These are phyloP conservation scores for Enhydra lutris DNA, from an alignment of 2,113 vertebrate species.

Conservation along the genomic window DNA sequence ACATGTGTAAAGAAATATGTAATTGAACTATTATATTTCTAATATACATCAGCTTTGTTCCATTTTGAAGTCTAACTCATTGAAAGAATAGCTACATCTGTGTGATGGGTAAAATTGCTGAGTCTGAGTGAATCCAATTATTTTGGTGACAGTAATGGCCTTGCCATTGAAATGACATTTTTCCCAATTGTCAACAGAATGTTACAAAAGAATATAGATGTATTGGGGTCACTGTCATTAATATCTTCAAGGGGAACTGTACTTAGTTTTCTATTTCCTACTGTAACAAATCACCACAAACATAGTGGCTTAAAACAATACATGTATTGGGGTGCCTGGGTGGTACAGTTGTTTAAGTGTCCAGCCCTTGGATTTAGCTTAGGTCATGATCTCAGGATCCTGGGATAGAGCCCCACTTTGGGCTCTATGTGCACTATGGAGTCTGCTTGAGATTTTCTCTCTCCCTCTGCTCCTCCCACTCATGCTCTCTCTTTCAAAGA, in stretches of 20 bases:
- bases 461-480: neutral
- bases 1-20: neutral
- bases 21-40: conserved; percentile 16
- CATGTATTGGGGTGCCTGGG: neutral
- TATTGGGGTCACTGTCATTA: neutral
- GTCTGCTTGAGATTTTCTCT: neutral
- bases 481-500: neutral
- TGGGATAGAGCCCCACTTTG: neutral
- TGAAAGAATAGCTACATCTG: neutral
- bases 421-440: neutral
- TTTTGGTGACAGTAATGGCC: neutral
- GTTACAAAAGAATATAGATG: neutral
- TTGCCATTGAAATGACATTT: conserved; percentile 12
- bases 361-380: neutral
- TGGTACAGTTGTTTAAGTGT: neutral
- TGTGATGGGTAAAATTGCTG: neutral
- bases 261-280: neutral
- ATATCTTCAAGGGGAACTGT: neutral
- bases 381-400: neutral
- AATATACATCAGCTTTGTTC: neutral
- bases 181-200: neutral
- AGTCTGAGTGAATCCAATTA: neutral
- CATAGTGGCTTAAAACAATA: neutral
- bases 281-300: neutral
- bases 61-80: neutral